Conservation (phyloP, 2,797 vertebrate genomes). For the Sebastolobus altivelis region DNA sequence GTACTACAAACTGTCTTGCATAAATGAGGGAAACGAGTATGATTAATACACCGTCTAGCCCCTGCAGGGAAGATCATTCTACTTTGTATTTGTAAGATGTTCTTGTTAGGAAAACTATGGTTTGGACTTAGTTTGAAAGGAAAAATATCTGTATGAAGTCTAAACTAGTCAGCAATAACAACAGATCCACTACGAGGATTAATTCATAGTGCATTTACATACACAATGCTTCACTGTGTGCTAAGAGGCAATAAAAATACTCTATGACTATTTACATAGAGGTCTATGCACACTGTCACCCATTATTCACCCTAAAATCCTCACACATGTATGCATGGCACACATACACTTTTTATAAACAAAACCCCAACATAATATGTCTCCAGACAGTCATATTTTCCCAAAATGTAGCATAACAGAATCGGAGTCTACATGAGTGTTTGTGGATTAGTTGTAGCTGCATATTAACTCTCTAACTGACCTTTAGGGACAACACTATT, state of each 20-base stretch:
- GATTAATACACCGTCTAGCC: conserved; percentile 32
- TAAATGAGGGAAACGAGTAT: conserved; percentile 36
- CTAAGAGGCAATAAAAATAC: not conserved
- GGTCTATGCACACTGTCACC: not conserved
- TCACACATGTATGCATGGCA: conserved; percentile 8
- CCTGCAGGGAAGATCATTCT: not conserved
- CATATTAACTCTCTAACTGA: not conserved
- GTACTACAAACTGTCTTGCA: conserved; percentile 19
- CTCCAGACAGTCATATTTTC: conserved; percentile 27
- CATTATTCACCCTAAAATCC: conserved; percentile 8
- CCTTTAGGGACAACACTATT: not conserved
- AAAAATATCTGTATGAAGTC: conserved; percentile 8
- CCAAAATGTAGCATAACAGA: conserved; percentile 5
- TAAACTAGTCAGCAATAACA: not conserved
- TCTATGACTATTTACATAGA: not conserved
- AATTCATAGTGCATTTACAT: not conserved
- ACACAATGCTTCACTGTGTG: not conserved
- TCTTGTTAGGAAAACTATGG: conserved; percentile 15
- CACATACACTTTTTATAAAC: conserved; percentile 6
- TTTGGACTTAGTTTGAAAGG: conserved; percentile 28
- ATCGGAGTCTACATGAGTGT: conserved; percentile 13
- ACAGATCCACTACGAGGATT: not conserved
- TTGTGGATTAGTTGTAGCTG: conserved; percentile 19
- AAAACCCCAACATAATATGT: not conserved
- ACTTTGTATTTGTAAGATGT: conserved; percentile 17